These are phyloP conservation scores for Campaea margaritaria DNA, from an alignment of 2,888 invertebrate genomes.

Conservation along the genomic window DNA sequence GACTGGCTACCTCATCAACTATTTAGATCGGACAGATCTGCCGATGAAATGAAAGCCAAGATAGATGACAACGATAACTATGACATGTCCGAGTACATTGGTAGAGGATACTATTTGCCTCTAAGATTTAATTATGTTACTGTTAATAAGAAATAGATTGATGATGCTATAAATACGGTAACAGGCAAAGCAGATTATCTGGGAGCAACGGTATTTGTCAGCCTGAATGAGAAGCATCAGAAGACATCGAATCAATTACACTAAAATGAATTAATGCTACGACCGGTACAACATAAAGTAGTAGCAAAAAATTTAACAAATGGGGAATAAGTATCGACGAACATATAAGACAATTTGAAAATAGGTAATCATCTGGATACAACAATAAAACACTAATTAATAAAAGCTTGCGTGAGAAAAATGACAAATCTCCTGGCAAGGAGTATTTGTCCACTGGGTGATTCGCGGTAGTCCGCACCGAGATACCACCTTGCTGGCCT, in stretches of 20 bases:
- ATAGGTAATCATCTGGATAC: no score
- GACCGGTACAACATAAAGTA: no score
- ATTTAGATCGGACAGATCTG: not conserved
- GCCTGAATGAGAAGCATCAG: not conserved
- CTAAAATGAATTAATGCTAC: no score
- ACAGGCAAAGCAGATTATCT: conserved; percentile 5
- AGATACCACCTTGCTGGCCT: no score
- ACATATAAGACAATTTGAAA: no score
- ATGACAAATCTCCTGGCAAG: no score
- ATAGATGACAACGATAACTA: conserved; percentile 5
- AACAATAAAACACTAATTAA: no score
- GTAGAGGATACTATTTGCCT: conserved; percentile 2
- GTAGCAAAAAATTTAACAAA: no score
- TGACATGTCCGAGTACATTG: conserved; percentile 4
- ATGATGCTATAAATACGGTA: conserved; percentile 7
- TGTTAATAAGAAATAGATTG: conserved; percentile 24
- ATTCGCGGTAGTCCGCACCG: no score
- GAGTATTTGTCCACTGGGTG: no score
- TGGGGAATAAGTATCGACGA: no score
- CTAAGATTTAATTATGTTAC: conserved; percentile 12
- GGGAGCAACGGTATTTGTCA: conserved; percentile 9
- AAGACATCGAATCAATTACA: not conserved
- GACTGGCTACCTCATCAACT: not conserved
- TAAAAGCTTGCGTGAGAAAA: no score
- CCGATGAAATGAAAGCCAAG: not conserved